These are phyloP conservation scores for Unio delphinus DNA, from an alignment of 2,888 invertebrate genomes.

Conservation along the genomic window DNA sequence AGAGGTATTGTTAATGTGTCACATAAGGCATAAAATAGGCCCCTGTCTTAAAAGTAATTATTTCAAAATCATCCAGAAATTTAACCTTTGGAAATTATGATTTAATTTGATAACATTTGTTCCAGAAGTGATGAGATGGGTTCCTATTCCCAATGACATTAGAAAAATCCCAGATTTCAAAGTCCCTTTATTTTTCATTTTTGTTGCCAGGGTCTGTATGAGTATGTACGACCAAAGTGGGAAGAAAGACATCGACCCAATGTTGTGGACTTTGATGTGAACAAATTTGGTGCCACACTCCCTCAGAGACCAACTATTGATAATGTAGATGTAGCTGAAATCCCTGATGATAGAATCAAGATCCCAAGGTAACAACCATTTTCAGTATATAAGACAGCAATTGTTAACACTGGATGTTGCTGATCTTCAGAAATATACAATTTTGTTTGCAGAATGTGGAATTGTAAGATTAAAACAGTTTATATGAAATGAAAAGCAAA, in stretches of 20 bases:
- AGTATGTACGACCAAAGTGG: conserved; percentile 67
- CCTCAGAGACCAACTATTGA: conserved; percentile 50
- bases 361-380: conserved; percentile 20
- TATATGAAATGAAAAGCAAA: no score
- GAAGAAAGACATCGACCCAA: conserved; percentile 47
- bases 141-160: no score
- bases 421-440: no score
- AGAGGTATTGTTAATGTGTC: conserved; percentile 58
- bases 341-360: conserved; percentile 24
- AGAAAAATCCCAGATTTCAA: no score
- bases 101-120: not conserved
- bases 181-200: not conserved
- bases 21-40: not conserved
- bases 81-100: not conserved
- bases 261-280: conserved; percentile 51
- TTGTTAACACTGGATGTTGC: not conserved
- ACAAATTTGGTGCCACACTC: conserved; percentile 63
- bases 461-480: no score
- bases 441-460: no score
- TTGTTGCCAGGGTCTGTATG: conserved; percentile 63
- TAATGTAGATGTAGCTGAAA: conserved; percentile 13
- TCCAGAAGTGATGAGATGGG: no score
- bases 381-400: not conserved
- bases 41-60: not conserved
- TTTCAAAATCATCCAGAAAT: not conserved